phyloP scores from a whole-genome alignment of 92 coral and sea anemone genomes.

The Palythoa grandiflora region DNA sequence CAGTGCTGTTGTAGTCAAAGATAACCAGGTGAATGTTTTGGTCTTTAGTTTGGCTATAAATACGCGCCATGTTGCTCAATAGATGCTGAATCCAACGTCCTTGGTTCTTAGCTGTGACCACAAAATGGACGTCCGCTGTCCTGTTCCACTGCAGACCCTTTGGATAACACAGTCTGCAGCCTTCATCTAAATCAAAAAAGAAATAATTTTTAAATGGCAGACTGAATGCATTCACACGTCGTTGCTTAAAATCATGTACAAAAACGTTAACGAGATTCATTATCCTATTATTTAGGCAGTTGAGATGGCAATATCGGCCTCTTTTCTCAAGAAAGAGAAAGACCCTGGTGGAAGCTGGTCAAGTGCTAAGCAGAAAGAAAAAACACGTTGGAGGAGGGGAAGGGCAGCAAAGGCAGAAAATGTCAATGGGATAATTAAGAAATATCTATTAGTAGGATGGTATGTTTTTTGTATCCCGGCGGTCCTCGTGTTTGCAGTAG shows the following conservation, averaged over 20 bases:
- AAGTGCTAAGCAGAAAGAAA: too few species aligned
- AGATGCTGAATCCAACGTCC: conserved; percentile 57
- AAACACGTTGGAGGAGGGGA: too few species aligned
- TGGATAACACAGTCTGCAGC: conserved; percentile 46
- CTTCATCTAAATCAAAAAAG: neutral
- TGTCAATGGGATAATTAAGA: too few species aligned
- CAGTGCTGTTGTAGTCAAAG: conserved; percentile 54
- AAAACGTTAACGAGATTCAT: neutral
- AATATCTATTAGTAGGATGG: too few species aligned
- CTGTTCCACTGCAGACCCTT: conserved; percentile 51
- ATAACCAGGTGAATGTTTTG: conserved; percentile 54
- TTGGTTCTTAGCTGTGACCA: conserved; percentile 52
- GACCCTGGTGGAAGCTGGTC: too few species aligned
- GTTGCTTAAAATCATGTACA: neutral
- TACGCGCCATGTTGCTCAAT: conserved; percentile 45
- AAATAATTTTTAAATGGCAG: neutral
- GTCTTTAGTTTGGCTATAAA: conserved; percentile 49
- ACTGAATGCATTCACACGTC: neutral
- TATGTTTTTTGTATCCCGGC: too few species aligned
- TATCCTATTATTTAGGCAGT: too few species aligned
- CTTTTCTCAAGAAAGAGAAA: too few species aligned
- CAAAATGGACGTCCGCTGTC: conserved; percentile 44
- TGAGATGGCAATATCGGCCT: too few species aligned
- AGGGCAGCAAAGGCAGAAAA: too few species aligned
- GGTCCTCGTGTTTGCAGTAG: too few species aligned